Evolutionary conservation across 2,888 invertebrate genomes (phyloP).

Genomic region (Rotaria sp.): DNA sequence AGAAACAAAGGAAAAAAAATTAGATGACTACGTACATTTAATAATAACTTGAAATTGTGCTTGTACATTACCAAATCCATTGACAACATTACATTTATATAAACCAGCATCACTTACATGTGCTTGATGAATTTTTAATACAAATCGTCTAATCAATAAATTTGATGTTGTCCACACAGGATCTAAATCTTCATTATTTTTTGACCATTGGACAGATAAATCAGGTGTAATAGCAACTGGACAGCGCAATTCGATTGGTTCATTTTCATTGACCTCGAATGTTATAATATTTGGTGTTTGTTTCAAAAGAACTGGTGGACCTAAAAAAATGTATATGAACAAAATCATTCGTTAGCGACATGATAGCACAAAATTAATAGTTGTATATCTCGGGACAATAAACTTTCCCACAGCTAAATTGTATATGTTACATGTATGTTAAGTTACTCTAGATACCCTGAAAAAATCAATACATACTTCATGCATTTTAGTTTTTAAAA

Average conservation of each 20-base stretch:
- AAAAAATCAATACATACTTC: too few relatives aligned
- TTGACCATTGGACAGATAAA: constrained; percentile 13
- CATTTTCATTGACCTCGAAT: background rate
- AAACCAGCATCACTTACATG: background rate
- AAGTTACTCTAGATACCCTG: too few relatives aligned
- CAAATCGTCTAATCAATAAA: background rate
- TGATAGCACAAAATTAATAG: too few relatives aligned
- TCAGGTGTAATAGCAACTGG: background rate
- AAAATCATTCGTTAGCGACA: too few relatives aligned
- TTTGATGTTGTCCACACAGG: background rate
- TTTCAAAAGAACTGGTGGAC: background rate
- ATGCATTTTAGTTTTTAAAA: too few relatives aligned
- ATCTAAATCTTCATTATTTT: constrained; percentile 26
- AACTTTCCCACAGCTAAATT: too few relatives aligned
- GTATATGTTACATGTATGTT: too few relatives aligned
- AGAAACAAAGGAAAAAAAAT: too few relatives aligned
- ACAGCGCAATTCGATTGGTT: background rate
- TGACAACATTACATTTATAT: constrained; percentile 22
- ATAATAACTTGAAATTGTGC: background rate
- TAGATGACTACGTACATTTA: background rate
- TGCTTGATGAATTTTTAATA: background rate
- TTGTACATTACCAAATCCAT: constrained; percentile 13
- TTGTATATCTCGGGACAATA: too few relatives aligned
- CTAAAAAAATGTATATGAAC: background rate
- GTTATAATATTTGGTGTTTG: background rate